phyloP scores from a whole-genome alignment of 2,113 vertebrate genomes.

The Lagenorhynchus albirostris region DNA sequence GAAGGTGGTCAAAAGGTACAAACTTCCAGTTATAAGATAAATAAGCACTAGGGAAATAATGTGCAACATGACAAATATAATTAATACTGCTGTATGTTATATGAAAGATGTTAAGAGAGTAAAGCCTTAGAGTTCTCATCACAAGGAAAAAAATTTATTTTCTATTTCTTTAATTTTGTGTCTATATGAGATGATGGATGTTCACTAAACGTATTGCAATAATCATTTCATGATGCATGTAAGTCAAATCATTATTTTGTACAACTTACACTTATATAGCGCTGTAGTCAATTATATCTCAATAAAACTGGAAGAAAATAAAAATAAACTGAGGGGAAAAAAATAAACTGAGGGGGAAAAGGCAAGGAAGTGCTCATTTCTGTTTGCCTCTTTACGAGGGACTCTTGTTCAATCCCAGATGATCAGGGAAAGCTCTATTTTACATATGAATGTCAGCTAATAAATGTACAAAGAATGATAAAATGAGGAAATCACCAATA shows the following conservation, averaged over 20 bases:
- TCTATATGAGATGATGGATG: not conserved
- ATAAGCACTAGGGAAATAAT: not conserved
- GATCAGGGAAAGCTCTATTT: not conserved
- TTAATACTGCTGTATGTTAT: not conserved
- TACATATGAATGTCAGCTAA: not conserved
- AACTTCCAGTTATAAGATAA: not conserved
- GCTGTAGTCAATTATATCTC: not conserved
- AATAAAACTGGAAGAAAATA: not conserved
- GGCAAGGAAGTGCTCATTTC: not conserved
- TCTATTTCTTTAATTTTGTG: not conserved
- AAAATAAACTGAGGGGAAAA: not conserved
- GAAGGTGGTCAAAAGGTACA: not conserved
- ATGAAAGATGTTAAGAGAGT: not conserved
- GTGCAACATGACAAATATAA: not conserved
- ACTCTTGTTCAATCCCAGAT: not conserved
- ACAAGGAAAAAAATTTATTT: not conserved
- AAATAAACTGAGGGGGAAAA: not conserved
- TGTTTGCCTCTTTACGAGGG: not conserved
- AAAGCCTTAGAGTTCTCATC: not conserved
- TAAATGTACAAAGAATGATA: not conserved
- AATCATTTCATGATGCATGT: not conserved
- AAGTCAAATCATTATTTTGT: not conserved
- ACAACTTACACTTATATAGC: not conserved
- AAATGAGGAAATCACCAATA: not conserved
- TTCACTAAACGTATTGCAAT: not conserved